Evolutionary conservation across 1,140 invertebrate genomes (phyloP).

Genomic region (Drosophila ananassae): DNA sequence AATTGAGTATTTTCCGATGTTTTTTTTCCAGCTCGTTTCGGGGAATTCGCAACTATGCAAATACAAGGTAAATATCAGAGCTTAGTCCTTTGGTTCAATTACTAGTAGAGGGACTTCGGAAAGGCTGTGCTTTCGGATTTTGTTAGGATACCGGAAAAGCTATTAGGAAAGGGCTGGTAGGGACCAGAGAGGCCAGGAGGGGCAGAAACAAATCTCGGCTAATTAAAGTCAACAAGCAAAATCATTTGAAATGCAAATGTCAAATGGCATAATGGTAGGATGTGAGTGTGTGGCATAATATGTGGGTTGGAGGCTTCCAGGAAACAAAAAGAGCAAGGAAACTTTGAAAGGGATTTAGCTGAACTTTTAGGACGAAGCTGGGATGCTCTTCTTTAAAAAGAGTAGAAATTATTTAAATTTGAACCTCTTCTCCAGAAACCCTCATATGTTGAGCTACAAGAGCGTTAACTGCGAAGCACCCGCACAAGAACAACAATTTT

Average conservation of each 20-base stretch:
- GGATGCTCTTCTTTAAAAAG: not conserved
- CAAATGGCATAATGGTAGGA: slow-evolving; percentile 55
- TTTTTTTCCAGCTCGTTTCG: slow-evolving; percentile 27
- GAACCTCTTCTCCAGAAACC: slow-evolving; percentile 1
- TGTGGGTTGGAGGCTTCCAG: slow-evolving; percentile 26
- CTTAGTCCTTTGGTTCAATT: slow-evolving; percentile 67
- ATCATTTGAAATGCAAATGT: slow-evolving; percentile 76
- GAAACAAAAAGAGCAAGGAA: slow-evolving; percentile 28
- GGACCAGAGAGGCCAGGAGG: not conserved
- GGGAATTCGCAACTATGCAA: slow-evolving; percentile 65
- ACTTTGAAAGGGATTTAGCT: not conserved
- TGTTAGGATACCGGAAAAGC: slow-evolving; percentile 16
- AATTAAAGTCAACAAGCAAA: slow-evolving; percentile 76
- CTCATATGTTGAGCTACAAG: slow-evolving; percentile 3
- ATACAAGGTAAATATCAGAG: slow-evolving; percentile 57
- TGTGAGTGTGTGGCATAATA: slow-evolving; percentile 4
- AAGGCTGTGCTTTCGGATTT: not conserved
- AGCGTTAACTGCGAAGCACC: slow-evolving; percentile 9
- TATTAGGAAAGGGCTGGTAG: slow-evolving; percentile 21
- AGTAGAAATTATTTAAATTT: not conserved
- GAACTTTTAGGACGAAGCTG: not conserved
- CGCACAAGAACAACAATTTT: slow-evolving; percentile 30
- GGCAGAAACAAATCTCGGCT: slow-evolving; percentile 65
- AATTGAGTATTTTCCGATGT: slow-evolving; percentile 49
- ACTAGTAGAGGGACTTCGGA: slow-evolving; percentile 13